Base-by-base conservation (phyloP, 2,113 vertebrate species). In the Pseudopipra pipra region DNA sequence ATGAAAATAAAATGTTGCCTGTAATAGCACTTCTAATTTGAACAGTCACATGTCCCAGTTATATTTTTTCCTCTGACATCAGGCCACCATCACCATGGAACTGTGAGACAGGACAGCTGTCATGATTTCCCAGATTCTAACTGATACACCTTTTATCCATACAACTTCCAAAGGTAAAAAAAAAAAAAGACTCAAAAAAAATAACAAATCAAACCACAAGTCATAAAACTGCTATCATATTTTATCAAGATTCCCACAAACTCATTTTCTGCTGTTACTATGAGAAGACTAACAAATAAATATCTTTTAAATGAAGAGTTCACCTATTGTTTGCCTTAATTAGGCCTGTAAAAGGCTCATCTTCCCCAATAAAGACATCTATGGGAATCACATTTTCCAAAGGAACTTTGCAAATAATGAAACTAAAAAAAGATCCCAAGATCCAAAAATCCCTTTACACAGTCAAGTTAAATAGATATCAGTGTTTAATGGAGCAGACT, bases 71-170 rank as follows among this genome's bases (percentile, higher is more conserved):
- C 75, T 58, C 63, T 80, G 63, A 62, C 58, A 90, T 28, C 67
- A 83, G 78, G 71, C 19, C 72, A 86, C 58, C 54, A 68, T 6
- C 58, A 49, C 22, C 49, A 46, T 8, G 20, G 16, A 90, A 51
- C 31, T 27, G 27, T 0, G 2, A 73, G 23, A 23, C 3, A 86
- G 12, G 14, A 56, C 2, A 76, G 21, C 27, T 58, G 4, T 2
- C 33, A 66, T 27, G 22, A 63, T 63, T 47, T 84, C 31, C 43
- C 44, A 58, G 19, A 39, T 54, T 68, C 49, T 44, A 13, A n/a
- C 4, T 22, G 43, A 30, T 31, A 52, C 0, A 2, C 5, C 70
- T 75, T 27, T 68, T 88, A 65, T 1, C 58, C 11, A 20, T 5
- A 33, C 4, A 35, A 18, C 30, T 76, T 68, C 5, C 21, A 56